These are phyloP conservation scores for Cheilosia vulpina DNA, from an alignment of 2,888 invertebrate species.

Conservation along the genomic window DNA sequence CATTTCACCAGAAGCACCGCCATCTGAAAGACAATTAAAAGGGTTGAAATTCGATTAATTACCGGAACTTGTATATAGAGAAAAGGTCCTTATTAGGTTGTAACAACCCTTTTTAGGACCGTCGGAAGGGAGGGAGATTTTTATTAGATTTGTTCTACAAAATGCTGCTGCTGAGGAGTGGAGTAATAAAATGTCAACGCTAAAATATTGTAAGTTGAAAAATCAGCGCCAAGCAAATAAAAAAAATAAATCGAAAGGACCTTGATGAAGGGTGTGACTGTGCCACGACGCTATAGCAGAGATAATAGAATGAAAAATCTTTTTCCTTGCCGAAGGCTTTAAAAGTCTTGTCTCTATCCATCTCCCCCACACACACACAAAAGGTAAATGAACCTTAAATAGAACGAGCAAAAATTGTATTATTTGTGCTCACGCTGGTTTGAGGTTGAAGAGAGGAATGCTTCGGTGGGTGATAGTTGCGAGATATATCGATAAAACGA, in stretches of 20 bases:
- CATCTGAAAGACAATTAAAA: conserved; percentile 68
- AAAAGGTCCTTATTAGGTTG: conserved; percentile 50
- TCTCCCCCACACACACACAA: not conserved
- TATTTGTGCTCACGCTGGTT: conserved; percentile 38
- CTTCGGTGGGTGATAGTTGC: conserved; percentile 24
- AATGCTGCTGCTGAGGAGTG: conserved; percentile 26
- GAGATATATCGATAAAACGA: conserved; percentile 65
- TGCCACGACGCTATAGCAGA: not conserved
- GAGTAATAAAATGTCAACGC: conserved; percentile 32
- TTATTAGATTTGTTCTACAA: conserved; percentile 63
- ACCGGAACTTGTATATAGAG: conserved; percentile 46
- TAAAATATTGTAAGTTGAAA: not conserved
- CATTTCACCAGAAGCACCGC: conserved; percentile 42
- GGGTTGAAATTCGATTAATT: conserved; percentile 74
- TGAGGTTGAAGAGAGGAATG: conserved; percentile 1
- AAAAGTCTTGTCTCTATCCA: not conserved
- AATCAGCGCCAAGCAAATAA: conserved; percentile 25
- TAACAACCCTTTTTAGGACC: conserved; percentile 51
- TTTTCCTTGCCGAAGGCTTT: conserved; percentile 35
- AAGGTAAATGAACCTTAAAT: conserved; percentile 68
- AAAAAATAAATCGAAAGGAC: conserved; percentile 17
- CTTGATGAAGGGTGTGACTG: conserved; percentile 30
- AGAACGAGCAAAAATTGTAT: conserved; percentile 34
- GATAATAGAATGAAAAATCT: conserved; percentile 26
- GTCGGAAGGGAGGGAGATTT: not conserved